Percentiles rank a stretch among this genome's conserved stretches.
phyloP scores from a whole-genome alignment of 2,888 invertebrate genomes.

The Neoscelio sp. region DNA sequence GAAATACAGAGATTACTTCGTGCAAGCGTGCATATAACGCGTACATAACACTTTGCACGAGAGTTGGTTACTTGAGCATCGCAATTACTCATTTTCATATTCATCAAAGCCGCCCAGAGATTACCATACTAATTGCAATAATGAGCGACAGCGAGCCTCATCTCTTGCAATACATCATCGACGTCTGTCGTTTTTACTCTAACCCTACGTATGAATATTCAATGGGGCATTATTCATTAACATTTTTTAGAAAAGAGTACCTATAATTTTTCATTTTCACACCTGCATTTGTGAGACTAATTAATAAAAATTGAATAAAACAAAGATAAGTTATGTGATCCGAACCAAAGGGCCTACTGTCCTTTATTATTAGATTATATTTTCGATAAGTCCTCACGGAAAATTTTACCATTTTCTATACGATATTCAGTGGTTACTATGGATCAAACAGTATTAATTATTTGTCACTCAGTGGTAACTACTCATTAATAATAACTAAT shows the following conservation, averaged over 20 bases:
- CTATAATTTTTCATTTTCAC: background rate
- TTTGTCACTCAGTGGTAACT: no score
- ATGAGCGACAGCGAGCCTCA: slow-evolving; percentile 70
- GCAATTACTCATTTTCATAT: slow-evolving; percentile 68
- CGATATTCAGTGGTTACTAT: no score
- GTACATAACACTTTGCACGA: slow-evolving; percentile 54
- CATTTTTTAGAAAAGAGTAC: background rate
- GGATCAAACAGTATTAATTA: no score
- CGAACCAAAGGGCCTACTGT: no score
- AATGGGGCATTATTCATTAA: slow-evolving; percentile 38
- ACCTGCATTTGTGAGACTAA: no score
- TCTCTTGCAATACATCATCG: slow-evolving; percentile 67
- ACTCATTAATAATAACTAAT: no score
- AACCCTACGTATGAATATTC: slow-evolving; percentile 27
- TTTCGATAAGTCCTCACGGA: no score
- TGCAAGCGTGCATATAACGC: slow-evolving; percentile 51
- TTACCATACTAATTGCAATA: slow-evolving; percentile 78
- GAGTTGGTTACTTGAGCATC: slow-evolving; percentile 47
- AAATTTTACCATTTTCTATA: no score
- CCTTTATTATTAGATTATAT: no score
- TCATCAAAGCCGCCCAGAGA: slow-evolving; percentile 68
- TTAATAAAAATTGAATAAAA: no score
- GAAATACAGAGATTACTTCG: slow-evolving; percentile 47
- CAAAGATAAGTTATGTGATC: no score
- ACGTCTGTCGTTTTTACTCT: slow-evolving; percentile 57